Percentiles rank a stretch among this genome's conserved stretches.
These are phyloP conservation scores for Arrhamphus sclerolepis DNA, from an alignment of 2,797 vertebrate species.

Conservation along the genomic window DNA sequence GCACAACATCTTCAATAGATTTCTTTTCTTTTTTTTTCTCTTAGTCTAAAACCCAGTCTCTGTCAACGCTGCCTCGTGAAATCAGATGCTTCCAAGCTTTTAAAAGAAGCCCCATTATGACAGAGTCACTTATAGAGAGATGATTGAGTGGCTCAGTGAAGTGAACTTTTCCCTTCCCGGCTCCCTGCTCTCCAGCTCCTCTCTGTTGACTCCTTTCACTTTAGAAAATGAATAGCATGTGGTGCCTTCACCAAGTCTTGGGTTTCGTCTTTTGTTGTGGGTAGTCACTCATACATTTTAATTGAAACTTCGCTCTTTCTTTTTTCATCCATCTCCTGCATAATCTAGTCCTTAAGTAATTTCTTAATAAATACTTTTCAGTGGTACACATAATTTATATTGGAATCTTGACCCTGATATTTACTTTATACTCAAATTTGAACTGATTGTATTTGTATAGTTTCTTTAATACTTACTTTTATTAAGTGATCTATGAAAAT, in stretches of 20 bases:
- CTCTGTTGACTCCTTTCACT: slow-evolving; percentile 66
- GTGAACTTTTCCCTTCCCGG: slow-evolving; percentile 64
- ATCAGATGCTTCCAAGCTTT: slow-evolving; percentile 72
- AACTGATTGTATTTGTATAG: slow-evolving; percentile 29
- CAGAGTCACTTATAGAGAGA: slow-evolving; percentile 67
- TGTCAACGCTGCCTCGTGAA: slow-evolving; percentile 62
- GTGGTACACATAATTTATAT: slow-evolving; percentile 70
- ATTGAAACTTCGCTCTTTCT: slow-evolving; percentile 63
- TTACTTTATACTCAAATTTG: slow-evolving; percentile 48
- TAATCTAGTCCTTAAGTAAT: slow-evolving; percentile 56
- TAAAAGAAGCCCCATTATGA: slow-evolving; percentile 70
- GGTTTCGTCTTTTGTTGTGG: slow-evolving; percentile 78
- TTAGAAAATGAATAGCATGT: slow-evolving; percentile 76
- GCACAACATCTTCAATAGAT: background rate
- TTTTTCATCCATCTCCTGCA: slow-evolving; percentile 45
- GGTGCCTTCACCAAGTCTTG: slow-evolving; percentile 66
- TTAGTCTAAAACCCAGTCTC: slow-evolving; percentile 32
- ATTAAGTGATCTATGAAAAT: too few species aligned
- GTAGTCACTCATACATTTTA: slow-evolving; percentile 72
- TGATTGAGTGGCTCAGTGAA: slow-evolving; percentile 67
- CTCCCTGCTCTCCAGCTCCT: slow-evolving; percentile 57
- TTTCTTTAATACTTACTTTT: too few species aligned
- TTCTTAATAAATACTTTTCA: slow-evolving; percentile 70
- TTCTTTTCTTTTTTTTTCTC: background rate
- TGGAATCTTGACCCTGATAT: slow-evolving; percentile 59